Evolutionary conservation across 2,113 vertebrate genomes (phyloP).

Genomic region (Nymphicus hollandicus): DNA sequence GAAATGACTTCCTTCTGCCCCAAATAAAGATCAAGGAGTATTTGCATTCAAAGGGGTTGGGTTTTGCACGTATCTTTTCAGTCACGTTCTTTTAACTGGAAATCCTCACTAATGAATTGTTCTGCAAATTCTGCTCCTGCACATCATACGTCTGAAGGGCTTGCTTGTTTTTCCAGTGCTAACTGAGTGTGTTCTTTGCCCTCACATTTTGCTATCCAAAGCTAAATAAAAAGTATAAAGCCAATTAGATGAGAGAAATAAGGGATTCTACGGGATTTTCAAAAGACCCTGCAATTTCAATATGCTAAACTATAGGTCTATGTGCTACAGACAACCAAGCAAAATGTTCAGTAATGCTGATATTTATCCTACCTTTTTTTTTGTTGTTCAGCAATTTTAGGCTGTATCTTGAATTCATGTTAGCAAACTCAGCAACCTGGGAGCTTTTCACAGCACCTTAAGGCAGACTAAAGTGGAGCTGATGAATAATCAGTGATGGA

Average conservation of each 20-base stretch:
- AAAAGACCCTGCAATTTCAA: not conserved
- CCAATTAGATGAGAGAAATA: not conserved
- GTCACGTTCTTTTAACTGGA: slow-evolving; percentile 49
- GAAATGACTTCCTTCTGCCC: slow-evolving; percentile 31
- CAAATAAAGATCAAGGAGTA: slow-evolving; percentile 36
- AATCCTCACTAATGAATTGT: slow-evolving; percentile 19
- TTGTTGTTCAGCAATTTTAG: not conserved
- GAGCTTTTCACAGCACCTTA: slow-evolving; percentile 50
- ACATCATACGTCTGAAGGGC: not conserved
- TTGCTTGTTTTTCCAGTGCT: not conserved
- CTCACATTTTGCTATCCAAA: not conserved
- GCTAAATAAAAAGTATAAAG: not conserved
- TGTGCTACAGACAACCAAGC: not conserved
- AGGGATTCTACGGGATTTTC: not conserved
- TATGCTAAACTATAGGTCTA: not conserved
- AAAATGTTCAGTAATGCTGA: not conserved
- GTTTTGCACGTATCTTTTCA: not conserved
- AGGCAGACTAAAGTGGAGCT: slow-evolving; percentile 30
- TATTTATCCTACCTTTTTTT: not conserved
- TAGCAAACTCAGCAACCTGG: not conserved
- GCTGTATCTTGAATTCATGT: not conserved
- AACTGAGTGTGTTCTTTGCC: not conserved
- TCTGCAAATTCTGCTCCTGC: slow-evolving; percentile 8
- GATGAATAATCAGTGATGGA: slow-evolving; percentile 63
- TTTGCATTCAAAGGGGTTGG: slow-evolving; percentile 21